Conservation (phyloP, 2,113 vertebrate genomes). For the Antechinus flavipes region DNA sequence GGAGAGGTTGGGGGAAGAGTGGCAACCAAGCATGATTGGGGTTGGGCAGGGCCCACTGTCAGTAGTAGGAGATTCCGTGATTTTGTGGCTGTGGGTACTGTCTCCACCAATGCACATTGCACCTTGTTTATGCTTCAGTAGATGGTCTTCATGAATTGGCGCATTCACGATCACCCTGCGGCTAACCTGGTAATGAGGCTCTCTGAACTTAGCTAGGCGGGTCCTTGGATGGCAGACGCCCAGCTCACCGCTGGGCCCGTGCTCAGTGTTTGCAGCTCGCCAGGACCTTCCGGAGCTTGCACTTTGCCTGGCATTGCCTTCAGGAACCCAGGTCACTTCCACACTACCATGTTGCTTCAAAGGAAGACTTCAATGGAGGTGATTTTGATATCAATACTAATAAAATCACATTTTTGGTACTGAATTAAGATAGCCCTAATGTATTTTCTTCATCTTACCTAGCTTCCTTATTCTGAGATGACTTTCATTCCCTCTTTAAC, state of each 20-base stretch:
- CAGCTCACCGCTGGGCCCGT: neutral
- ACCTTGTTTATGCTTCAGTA: neutral
- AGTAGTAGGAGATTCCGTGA: neutral
- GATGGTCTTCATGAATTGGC: neutral
- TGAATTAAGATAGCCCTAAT: neutral
- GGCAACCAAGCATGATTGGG: neutral
- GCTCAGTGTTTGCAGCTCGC: neutral
- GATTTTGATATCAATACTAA: neutral
- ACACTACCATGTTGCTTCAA: neutral
- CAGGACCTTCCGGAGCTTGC: neutral
- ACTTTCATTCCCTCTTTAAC: neutral
- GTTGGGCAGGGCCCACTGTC: neutral
- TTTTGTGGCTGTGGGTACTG: neutral
- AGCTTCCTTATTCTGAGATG: neutral
- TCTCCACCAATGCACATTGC: slow-evolving; percentile 4
- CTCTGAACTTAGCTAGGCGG: neutral
- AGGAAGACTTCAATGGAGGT: slow-evolving; percentile 1
- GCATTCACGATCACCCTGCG: neutral
- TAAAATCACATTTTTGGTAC: neutral
- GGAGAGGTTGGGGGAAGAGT: neutral
- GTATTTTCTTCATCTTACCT: neutral
- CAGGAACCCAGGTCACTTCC: neutral
- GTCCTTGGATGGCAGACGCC: neutral
- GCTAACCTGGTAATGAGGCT: slow-evolving; percentile 3
- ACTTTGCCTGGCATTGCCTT: neutral